These are phyloP conservation scores for Papilio demoleus DNA, from an alignment of 2,888 invertebrate genomes.

Conservation along the genomic window DNA sequence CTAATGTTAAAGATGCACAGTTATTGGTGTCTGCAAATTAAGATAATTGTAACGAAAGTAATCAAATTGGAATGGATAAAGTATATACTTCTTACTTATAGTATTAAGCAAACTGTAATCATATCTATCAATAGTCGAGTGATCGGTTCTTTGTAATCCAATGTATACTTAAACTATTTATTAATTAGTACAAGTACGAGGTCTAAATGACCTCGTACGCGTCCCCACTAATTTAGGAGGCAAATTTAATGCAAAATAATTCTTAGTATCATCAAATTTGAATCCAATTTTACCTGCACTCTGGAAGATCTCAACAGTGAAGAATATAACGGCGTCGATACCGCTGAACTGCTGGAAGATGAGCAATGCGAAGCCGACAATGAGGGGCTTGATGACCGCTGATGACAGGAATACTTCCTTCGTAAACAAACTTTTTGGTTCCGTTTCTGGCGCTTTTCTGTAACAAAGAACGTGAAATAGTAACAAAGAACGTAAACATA, in stretches of 20 bases:
- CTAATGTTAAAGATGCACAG: too few species aligned
- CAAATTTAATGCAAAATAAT: neutral
- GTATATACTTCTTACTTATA: neutral
- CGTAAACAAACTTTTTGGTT: slow-evolving; percentile 68
- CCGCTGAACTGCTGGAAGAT: slow-evolving; percentile 85
- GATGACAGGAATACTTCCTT: slow-evolving; percentile 77
- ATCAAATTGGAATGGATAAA: neutral
- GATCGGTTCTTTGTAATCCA: neutral
- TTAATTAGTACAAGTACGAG: neutral
- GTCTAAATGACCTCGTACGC: too few species aligned
- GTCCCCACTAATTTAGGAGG: neutral
- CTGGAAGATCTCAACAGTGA: slow-evolving; percentile 83
- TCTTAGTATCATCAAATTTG: neutral
- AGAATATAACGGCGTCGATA: slow-evolving; percentile 83
- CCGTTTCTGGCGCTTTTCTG: slow-evolving; percentile 54
- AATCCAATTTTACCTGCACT: slow-evolving; percentile 67
- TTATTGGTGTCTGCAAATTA: neutral
- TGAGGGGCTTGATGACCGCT: slow-evolving; percentile 75
- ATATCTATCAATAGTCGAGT: neutral
- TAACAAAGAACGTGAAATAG: slow-evolving; percentile 39
- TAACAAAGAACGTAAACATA: too few species aligned
- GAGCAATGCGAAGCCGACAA: slow-evolving; percentile 76
- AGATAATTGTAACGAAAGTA: neutral
- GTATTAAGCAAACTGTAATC: neutral
- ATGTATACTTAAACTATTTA: neutral